Conservation (phyloP, 1,140 invertebrate genomes). For the Aphelenchoides fujianensis region DNA sequence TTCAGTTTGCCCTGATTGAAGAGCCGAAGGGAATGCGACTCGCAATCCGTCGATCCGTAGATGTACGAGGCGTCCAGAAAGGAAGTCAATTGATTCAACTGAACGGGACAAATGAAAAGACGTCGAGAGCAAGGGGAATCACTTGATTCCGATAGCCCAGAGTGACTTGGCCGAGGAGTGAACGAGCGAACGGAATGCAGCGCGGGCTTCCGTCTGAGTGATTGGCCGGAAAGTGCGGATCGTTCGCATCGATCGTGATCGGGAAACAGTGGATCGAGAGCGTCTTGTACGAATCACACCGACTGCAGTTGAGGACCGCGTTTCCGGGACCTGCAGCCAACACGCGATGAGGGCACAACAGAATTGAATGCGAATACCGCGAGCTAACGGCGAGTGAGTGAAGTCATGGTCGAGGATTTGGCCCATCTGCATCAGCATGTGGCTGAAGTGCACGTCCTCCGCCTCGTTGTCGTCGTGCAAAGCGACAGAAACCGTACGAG, state of each 20-base stretch:
- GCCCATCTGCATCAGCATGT: conserved; percentile 64
- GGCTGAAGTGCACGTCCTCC: conserved; percentile 47
- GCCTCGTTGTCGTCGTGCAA: conserved; percentile 82
- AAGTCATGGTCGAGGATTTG: conserved; percentile 87
- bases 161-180: conserved; percentile 79
- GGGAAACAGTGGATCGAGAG: conserved; percentile 66
- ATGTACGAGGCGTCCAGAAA: conserved; percentile 79
- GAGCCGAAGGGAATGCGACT: conserved; percentile 70
- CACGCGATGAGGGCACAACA: too few relatives aligned
- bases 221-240: conserved; percentile 67
- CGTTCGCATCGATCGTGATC: conserved; percentile 67
- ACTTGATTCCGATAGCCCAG: conserved; percentile 64
- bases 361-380: too few relatives aligned
- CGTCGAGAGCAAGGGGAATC: background rate
- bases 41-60: conserved; percentile 76
- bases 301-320: conserved; percentile 55
- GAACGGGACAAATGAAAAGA: background rate
- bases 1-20: conserved; percentile 60
- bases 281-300: conserved; percentile 55
- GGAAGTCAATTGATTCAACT: conserved; percentile 73
- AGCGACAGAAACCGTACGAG: conserved; percentile 78
- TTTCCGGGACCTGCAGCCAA: conserved; percentile 49
- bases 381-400: conserved; percentile 83
- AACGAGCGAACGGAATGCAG: conserved; percentile 89
- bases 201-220: conserved; percentile 75